phyloP scores from a whole-genome alignment of 2,888 invertebrate genomes.

The Melinaea menophilus region DNA sequence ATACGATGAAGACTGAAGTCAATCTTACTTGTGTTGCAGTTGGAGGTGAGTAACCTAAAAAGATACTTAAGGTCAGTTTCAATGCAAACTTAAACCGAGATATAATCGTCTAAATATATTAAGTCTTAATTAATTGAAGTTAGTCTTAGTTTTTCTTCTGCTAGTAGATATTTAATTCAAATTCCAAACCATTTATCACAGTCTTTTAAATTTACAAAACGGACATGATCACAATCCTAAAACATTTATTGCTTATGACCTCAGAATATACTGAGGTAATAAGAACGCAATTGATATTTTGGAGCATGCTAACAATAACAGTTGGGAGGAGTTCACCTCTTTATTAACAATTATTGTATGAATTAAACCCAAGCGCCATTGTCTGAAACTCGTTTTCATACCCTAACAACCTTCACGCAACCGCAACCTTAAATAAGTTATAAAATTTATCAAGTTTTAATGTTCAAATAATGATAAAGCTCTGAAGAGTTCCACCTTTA shows the following conservation, averaged over 20 bases:
- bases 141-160: background rate
- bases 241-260: background rate
- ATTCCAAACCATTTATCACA: background rate
- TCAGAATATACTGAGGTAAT: background rate
- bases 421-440: background rate
- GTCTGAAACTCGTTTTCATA: constrained; percentile 10
- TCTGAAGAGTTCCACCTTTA: background rate
- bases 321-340: background rate
- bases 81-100: background rate
- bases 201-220: constrained; percentile 17
- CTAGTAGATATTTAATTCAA: no score
- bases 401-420: constrained; percentile 18
- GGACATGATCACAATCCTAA: constrained; percentile 13
- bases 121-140: background rate
- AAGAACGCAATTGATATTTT: background rate
- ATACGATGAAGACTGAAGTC: constrained; percentile 85
- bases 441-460: background rate
- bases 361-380: constrained; percentile 12
- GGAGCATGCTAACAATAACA: constrained; percentile 4
- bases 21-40: constrained; percentile 86
- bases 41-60: constrained; percentile 75
- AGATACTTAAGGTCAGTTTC: background rate
- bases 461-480: background rate
- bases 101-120: background rate
- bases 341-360: constrained; percentile 15